Base-by-base conservation (phyloP, 1,140 invertebrate species). In the Euura saliciscinereae region DNA sequence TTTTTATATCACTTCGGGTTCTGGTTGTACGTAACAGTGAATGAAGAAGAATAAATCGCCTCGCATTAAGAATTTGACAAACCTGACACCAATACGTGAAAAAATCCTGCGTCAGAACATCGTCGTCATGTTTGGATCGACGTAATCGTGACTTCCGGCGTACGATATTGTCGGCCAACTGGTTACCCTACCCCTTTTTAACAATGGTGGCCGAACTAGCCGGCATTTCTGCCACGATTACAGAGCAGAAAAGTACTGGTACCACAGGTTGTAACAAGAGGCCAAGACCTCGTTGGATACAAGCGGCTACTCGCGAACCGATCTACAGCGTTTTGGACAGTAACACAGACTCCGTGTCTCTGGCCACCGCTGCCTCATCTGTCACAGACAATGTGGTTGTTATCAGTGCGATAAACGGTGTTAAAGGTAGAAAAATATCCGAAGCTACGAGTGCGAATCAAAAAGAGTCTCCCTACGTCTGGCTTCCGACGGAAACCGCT, bases 181-280 rank as follows among this genome's bases (percentile, higher is more conserved):
- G 13, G 4, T 28, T 28, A 10, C 42, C 10, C 8, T 28, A 28
- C 4, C 28, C 10, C 66, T 1, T 28, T 28, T 28, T 28, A 67
- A 44, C 71, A 13, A 84, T 84, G 82, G 82, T 84, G 10, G 80
- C 81, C 65, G 80, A 84, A 74, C 72, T 84, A 42, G 28, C 78
- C 7, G 74, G 72, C 77, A 82, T 84, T 82, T 78, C 74, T 44
- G 68, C 74, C 42, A 65, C 66, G 67, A 78, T 65, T 66, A 66
- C 68, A 51, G 75, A 73, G 44, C 75, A 75, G 71, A 74, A 45
- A 10, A 67, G 45, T 65, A 79, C 59, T 44, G 71, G 67, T n/a
- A 28, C 28, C 28, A 28, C 28, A 28, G 28, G 28, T 28, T 28
- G 28, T 28, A 28, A 28, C 28, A 68, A 42, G 28, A 71, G n/a